phyloP scores from a whole-genome alignment of 2,888 invertebrate genomes.

The Pilophorus perplexus region DNA sequence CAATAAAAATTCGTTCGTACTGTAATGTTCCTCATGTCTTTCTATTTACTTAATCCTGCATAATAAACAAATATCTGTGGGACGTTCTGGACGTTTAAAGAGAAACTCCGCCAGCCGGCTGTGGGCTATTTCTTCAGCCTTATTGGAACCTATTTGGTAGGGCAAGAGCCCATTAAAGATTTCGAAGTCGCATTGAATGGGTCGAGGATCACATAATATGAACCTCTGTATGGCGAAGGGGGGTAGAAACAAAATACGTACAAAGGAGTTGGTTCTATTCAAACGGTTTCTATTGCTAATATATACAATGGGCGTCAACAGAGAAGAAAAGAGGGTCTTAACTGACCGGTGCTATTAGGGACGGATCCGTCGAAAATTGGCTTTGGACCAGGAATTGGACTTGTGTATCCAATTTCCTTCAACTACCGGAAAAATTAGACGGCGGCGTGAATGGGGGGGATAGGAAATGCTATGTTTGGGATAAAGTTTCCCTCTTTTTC shows the following conservation, averaged over 20 bases:
- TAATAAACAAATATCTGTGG: too few species aligned
- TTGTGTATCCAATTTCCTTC: conserved; percentile 27
- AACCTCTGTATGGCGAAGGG: neutral
- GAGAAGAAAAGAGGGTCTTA: conserved; percentile 25
- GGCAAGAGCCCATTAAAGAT: too few species aligned
- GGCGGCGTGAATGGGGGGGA: neutral
- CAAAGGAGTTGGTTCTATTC: conserved; percentile 2
- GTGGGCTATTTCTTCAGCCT: too few species aligned
- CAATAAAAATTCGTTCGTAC: too few species aligned
- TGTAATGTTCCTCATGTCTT: too few species aligned
- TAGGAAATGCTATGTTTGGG: conserved; percentile 4
- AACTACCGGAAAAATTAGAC: conserved; percentile 28
- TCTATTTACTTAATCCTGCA: too few species aligned
- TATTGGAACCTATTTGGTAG: too few species aligned
- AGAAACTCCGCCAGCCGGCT: too few species aligned
- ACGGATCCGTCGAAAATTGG: conserved; percentile 5
- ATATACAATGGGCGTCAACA: conserved; percentile 30
- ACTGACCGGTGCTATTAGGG: conserved; percentile 18
- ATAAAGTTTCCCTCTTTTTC: neutral
- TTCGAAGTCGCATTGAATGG: conserved; percentile 6
- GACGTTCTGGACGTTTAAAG: too few species aligned
- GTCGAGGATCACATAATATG: too few species aligned
- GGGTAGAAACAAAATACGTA: conserved; percentile 9
- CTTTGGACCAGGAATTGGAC: conserved; percentile 1
- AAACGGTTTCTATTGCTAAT: conserved; percentile 23